Evolutionary conservation across 2,888 invertebrate species (phyloP), one percentile per base, ranked within the genome.

Genomic region (Branchipolynoe longqiensis): DNA sequence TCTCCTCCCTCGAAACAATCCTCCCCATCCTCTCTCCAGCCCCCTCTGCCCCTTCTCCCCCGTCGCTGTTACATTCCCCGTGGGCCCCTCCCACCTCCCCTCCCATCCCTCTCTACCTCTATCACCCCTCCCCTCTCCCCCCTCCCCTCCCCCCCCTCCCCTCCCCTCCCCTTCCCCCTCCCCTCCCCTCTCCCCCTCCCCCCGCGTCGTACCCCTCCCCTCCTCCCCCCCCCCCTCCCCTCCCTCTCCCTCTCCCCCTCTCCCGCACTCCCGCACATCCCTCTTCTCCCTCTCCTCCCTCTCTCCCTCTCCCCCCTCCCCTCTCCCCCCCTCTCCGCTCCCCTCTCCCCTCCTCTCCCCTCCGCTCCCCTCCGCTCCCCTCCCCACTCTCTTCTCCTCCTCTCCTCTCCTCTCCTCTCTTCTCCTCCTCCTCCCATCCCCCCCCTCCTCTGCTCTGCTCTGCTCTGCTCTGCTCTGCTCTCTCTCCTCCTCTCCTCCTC

Each of bases 91-190:
- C 6, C 62, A 8, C 28, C 62, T 28, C 62, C n/a, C 62, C 62
- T 62, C 12, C 62, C 62, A 6, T 25, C n/a, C 28, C 28, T 25
- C 62, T n/a, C n/a, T 25, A 6, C 62, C 62, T 28, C 62, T 25
- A n/a, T n/a, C n/a, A 62, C 62, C 28, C 62, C 62, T 62, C 62
- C 62, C 8, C n/a, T 25, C 62, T 62, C 62, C 62, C 62, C 62
- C 28, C n/a, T 25, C 62, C n/a, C 62, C 62, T 62, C n/a, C 62
- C n/a, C n/a, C 62, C n/a, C 28, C 28, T 25, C 62, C 18, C 62
- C n/a, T 62, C 62, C n/a, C 62, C 62, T 28, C 28, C 62, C n/a
- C 62, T 8, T 28, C n/a, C 25, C n/a, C n/a, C 54, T 54, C 54
- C 62, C n/a, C 62, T 25, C n/a, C 62, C 62, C n/a, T 62, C 62